These are phyloP conservation scores for Elephas maximus DNA, from an alignment of 2,113 vertebrate species.

Conservation along the genomic window DNA sequence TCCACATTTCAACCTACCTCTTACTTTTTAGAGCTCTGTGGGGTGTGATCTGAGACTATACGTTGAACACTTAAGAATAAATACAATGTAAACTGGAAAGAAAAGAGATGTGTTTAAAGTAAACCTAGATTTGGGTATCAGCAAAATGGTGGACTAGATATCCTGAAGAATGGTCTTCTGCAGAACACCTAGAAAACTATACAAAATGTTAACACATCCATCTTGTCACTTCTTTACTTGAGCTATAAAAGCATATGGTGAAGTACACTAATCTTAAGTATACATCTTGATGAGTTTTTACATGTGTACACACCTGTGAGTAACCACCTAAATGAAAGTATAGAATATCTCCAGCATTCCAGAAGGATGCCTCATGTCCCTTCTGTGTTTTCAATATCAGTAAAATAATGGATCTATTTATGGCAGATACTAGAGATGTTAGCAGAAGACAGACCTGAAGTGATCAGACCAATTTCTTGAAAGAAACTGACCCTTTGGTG, in stretches of 20 bases:
- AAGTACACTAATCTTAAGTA: background rate
- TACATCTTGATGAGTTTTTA: background rate
- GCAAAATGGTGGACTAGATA: background rate
- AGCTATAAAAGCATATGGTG: constrained; percentile 29
- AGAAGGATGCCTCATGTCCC: background rate
- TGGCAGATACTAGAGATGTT: background rate
- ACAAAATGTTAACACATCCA: background rate
- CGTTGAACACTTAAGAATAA: constrained; percentile 11
- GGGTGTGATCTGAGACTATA: background rate
- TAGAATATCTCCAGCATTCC: background rate
- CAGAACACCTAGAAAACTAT: constrained; percentile 6
- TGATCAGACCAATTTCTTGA: constrained; percentile 7
- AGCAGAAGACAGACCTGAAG: background rate
- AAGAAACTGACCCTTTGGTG: background rate
- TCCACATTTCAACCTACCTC: background rate
- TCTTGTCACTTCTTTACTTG: background rate
- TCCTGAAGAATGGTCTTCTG: background rate
- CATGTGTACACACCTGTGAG: background rate
- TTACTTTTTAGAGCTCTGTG: background rate
- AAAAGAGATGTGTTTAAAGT: background rate
- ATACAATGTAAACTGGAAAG: background rate
- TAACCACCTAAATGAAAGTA: background rate
- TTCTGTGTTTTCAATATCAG: constrained; percentile 4
- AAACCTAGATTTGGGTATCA: constrained; percentile 12
- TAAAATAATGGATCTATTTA: background rate